Base-by-base conservation (phyloP, 1,140 invertebrate genomes). In the Drosophila watanabei region DNA sequence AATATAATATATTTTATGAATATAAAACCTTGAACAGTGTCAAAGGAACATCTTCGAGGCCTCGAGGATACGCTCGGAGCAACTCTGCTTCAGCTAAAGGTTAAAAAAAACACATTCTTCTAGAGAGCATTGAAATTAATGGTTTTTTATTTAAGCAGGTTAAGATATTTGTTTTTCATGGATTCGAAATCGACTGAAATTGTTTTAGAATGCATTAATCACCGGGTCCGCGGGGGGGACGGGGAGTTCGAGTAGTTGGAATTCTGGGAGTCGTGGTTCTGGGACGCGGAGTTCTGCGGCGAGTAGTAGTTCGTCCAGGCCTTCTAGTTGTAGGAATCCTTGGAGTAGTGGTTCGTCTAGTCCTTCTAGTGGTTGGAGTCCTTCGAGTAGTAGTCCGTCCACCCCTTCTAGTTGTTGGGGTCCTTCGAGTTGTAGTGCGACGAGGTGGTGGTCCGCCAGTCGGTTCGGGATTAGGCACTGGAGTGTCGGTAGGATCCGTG, bases 81-180 rank as follows among this genome's bases (percentile, higher is more conserved):
- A 24, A 24, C 24, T 24, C 3, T 24, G 24, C 24, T 7, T 33
- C 2, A 33, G 9, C 9, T 2, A 10, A 37, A 37, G 9, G 10
- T 45, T 7, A 2, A 46, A 1, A 14, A 49, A 51, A 51, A 69
- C 20, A 24, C 5, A 0, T 14, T 16, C 5, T 24, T 56, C 2
- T 56, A 56, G 39, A 71, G 68, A 71, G 68, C 68, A 71, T 56
- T 68, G 32, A 68, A 70, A 46, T 46, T 43, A 65, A 43, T 24
- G 30, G n/a, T 18, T 45, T 37, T 37, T 54, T 30, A 56, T 28
- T 64, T 11, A 37, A 28, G 33, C 10, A 37, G 16, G 24, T 63
- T 28, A 41, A 24, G 33, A 14, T 32, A 32, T 6, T 18, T 7
- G 30, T 32, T 49, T 4, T 28, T 30, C 14, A 6, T 10, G 16